These are phyloP conservation scores for Chionomys nivalis DNA, from an alignment of 2,113 vertebrate genomes.

Conservation along the genomic window DNA sequence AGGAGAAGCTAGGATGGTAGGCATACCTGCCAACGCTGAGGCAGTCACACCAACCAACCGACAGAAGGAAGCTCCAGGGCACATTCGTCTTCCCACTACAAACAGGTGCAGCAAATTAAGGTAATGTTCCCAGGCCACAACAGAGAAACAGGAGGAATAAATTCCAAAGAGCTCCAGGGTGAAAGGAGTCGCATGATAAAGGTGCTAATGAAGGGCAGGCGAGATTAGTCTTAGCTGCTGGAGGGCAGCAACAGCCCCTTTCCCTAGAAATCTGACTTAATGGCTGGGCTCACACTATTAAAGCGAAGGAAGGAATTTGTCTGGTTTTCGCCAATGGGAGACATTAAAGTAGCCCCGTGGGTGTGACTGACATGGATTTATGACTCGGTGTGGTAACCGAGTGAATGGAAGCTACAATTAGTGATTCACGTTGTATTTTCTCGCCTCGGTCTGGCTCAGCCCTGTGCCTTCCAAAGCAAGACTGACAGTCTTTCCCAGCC, in stretches of 20 bases:
- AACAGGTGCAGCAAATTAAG: slow-evolving; percentile 9
- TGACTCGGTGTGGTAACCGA: slow-evolving; percentile 13
- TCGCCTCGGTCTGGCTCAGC: not conserved
- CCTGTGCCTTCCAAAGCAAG: not conserved
- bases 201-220: not conserved
- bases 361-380: slow-evolving; percentile 34
- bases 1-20: not conserved
- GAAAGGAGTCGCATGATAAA: not conserved
- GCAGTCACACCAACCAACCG: not conserved
- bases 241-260: slow-evolving; percentile 45
- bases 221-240: not conserved
- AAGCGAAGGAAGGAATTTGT: slow-evolving; percentile 54
- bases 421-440: not conserved
- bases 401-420: not conserved
- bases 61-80: not conserved
- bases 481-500: not conserved
- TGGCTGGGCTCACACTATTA: slow-evolving; percentile 33
- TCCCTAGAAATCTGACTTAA: slow-evolving; percentile 16
- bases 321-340: not conserved
- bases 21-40: not conserved
- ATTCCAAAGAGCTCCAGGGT: not conserved
- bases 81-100: not conserved
- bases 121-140: not conserved
- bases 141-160: not conserved
- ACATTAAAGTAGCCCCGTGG: not conserved